Percentiles rank a stretch among this genome's conserved stretches.
Conservation (phyloP, 2,888 invertebrate species). For the Epinotia nisella region DNA sequence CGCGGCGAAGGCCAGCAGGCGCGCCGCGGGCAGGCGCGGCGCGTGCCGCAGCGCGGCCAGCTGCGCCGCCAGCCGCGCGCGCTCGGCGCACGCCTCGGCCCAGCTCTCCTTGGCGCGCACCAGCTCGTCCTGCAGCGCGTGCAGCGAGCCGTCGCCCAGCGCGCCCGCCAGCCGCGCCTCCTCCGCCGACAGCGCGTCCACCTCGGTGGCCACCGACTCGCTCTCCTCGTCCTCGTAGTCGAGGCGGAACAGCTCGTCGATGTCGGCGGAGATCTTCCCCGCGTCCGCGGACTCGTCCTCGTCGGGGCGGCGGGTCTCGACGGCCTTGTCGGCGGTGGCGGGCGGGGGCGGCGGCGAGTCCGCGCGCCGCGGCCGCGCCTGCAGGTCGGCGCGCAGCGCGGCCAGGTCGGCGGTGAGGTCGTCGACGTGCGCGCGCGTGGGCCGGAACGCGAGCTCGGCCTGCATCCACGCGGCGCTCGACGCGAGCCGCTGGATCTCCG, state of each 20-base stretch:
- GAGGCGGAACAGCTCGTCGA: slow-evolving; percentile 79
- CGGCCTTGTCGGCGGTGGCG: slow-evolving; percentile 53
- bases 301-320: slow-evolving; percentile 54
- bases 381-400: slow-evolving; percentile 64
- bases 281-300: slow-evolving; percentile 61
- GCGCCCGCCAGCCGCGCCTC: slow-evolving; percentile 51
- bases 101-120: slow-evolving; percentile 89
- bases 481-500: slow-evolving; percentile 84
- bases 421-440: slow-evolving; percentile 84
- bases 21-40: slow-evolving; percentile 82
- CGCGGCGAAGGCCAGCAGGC: slow-evolving; percentile 84
- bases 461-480: slow-evolving; percentile 80
- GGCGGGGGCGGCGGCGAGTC: slow-evolving; percentile 53
- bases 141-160: slow-evolving; percentile 82
- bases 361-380: slow-evolving; percentile 51
- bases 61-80: slow-evolving; percentile 85
- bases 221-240: slow-evolving; percentile 76
- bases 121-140: slow-evolving; percentile 89
- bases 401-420: slow-evolving; percentile 79
- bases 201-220: slow-evolving; percentile 73
- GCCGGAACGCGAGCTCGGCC: slow-evolving; percentile 85
- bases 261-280: slow-evolving; percentile 73
- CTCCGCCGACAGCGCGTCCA: slow-evolving; percentile 49
- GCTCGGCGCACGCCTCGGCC: slow-evolving; percentile 87
- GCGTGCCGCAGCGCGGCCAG: slow-evolving; percentile 85